phyloP scores from a whole-genome alignment of 2,888 invertebrate species.

The Andrena hattorfiana region DNA sequence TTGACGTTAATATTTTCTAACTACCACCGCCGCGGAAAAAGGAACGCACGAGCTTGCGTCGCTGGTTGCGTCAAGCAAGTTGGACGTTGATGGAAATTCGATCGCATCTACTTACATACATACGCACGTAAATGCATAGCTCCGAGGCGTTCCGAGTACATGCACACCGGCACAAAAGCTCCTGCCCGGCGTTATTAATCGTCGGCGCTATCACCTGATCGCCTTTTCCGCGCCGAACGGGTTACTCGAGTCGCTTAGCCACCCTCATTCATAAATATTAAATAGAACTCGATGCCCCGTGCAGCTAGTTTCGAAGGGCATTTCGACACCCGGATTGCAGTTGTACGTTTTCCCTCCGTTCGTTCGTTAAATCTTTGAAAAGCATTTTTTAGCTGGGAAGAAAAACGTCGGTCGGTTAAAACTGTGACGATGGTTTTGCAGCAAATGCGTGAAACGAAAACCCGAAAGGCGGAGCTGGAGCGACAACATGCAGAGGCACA shows the following conservation, averaged over 20 bases:
- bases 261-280: slow-evolving; percentile 12
- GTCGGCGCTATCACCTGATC: slow-evolving; percentile 57
- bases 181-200: slow-evolving; percentile 70
- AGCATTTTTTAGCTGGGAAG: too few species aligned
- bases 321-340: too few species aligned
- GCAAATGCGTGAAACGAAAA: slow-evolving; percentile 93
- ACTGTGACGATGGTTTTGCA: slow-evolving; percentile 74
- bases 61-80: slow-evolving; percentile 40
- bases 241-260: slow-evolving; percentile 58
- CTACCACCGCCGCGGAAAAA: too few species aligned
- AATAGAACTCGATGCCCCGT: not conserved
- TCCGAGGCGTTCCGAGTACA: slow-evolving; percentile 58
- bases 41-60: too few species aligned
- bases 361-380: too few species aligned
- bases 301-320: not conserved
- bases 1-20: too few species aligned
- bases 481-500: slow-evolving; percentile 92
- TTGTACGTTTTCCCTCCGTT: too few species aligned
- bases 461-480: slow-evolving; percentile 91
- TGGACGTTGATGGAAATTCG: slow-evolving; percentile 54
- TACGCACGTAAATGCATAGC: slow-evolving; percentile 11
- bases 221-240: slow-evolving; percentile 40
- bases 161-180: slow-evolving; percentile 54
- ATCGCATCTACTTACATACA: slow-evolving; percentile 58
- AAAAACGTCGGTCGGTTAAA: not conserved